phyloP scores from a whole-genome alignment of 1,140 invertebrate species.

The Halictus rubicundus region DNA sequence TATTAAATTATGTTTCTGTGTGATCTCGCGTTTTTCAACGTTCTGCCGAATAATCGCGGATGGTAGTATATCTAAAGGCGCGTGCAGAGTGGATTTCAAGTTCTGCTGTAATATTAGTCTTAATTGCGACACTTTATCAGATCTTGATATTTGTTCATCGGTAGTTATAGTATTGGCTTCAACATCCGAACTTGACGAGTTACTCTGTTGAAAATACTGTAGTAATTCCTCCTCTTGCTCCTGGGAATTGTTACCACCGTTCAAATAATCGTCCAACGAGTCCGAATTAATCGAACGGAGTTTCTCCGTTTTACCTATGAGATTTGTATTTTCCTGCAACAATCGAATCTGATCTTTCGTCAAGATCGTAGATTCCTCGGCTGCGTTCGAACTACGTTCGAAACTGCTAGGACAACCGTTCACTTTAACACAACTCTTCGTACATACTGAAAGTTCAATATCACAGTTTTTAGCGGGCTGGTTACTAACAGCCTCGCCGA shows the following conservation, averaged over 20 bases:
- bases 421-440: slow-evolving; percentile 64
- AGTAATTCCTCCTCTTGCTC: slow-evolving; percentile 90
- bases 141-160: slow-evolving; percentile 77
- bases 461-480: slow-evolving; percentile 72
- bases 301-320: slow-evolving; percentile 67
- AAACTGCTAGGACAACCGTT: slow-evolving; percentile 62
- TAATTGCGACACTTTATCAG: slow-evolving; percentile 86
- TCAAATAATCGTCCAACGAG: slow-evolving; percentile 88
- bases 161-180: slow-evolving; percentile 62
- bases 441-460: slow-evolving; percentile 64
- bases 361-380: slow-evolving; percentile 50
- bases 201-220: slow-evolving; percentile 87
- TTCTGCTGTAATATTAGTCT: slow-evolving; percentile 87
- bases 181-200: slow-evolving; percentile 75
- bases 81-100: slow-evolving; percentile 79
- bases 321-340: slow-evolving; percentile 65
- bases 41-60: slow-evolving; percentile 60
- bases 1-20: slow-evolving; percentile 72
- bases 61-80: slow-evolving; percentile 64
- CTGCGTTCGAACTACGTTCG: slow-evolving; percentile 45
- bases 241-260: slow-evolving; percentile 87
- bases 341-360: slow-evolving; percentile 68
- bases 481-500: slow-evolving; percentile 54
- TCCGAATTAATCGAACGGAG: slow-evolving; percentile 88
- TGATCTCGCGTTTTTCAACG: slow-evolving; percentile 67